Evolutionary conservation across 2,113 vertebrate species (phyloP).

Genomic region (Cervus canadensis): DNA sequence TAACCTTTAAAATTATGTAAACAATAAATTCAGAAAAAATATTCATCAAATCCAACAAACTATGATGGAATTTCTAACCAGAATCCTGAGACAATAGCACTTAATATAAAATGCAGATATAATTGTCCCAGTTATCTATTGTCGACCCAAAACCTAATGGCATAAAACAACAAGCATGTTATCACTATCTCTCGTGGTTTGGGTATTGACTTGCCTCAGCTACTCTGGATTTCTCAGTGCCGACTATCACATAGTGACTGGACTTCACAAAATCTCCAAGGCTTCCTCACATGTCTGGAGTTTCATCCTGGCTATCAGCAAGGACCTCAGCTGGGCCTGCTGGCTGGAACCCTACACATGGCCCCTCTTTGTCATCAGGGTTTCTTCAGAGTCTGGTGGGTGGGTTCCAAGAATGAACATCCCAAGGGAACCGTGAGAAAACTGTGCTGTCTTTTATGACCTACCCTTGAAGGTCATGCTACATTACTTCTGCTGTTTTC

Average conservation of each 20-base stretch:
- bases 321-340: background rate
- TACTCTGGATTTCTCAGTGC: background rate
- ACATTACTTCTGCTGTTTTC: background rate
- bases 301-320: background rate
- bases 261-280: background rate
- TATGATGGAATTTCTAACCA: background rate
- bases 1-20: background rate
- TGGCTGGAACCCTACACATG: background rate
- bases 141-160: background rate
- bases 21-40: background rate
- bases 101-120: background rate
- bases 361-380: background rate
- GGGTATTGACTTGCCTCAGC: background rate
- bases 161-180: background rate
- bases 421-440: constrained; percentile 34
- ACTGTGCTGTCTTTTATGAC: constrained; percentile 13
- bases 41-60: background rate
- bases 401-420: background rate
- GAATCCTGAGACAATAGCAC: background rate
- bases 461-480: background rate
- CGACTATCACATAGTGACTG: background rate
- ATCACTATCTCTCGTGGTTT: background rate
- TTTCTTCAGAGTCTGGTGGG: constrained; percentile 24
- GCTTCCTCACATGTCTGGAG: background rate
- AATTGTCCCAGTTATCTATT: background rate